Evolutionary conservation across 2,888 invertebrate genomes (phyloP).

Genomic region (Helicoverpa assulta): DNA sequence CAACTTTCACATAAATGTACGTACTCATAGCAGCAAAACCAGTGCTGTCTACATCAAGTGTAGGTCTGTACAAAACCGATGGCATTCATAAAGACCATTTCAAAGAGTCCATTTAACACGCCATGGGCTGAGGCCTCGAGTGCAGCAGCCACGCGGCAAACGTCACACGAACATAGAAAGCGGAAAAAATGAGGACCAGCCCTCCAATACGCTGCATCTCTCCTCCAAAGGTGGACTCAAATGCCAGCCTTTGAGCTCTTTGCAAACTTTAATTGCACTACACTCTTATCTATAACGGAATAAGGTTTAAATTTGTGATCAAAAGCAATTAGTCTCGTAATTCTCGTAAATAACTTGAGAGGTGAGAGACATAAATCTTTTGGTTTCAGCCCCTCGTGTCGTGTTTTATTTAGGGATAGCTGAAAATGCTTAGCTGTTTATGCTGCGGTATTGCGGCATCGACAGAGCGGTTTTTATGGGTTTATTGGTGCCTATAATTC

Average conservation of each 20-base stretch:
- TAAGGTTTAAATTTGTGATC: constrained; percentile 66
- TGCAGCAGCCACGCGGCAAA: constrained; percentile 39
- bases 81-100: constrained; percentile 48
- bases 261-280: constrained; percentile 58
- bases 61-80: constrained; percentile 20
- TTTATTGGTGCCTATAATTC: constrained; percentile 64
- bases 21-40: background rate
- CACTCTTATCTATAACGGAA: constrained; percentile 51
- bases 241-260: constrained; percentile 62
- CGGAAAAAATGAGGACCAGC: constrained; percentile 44
- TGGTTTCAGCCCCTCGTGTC: constrained; percentile 67
- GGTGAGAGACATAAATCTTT: constrained; percentile 73
- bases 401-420: constrained; percentile 70
- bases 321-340: constrained; percentile 70
- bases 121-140: constrained; percentile 30
- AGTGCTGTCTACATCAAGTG: constrained; percentile 24
- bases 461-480: constrained; percentile 57
- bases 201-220: constrained; percentile 50
- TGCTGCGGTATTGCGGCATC: constrained; percentile 61
- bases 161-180: constrained; percentile 36
- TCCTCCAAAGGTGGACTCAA: constrained; percentile 46
- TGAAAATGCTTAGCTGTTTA: constrained; percentile 68
- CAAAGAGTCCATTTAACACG: constrained; percentile 43
- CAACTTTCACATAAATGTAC: background rate
- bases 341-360: constrained; percentile 71